A percentile compares a stretch with the other conserved stretches of the same genome.
Evolutionary conservation across 2,888 invertebrate species (phyloP).

Genomic region (Drosophila multiciliata): DNA sequence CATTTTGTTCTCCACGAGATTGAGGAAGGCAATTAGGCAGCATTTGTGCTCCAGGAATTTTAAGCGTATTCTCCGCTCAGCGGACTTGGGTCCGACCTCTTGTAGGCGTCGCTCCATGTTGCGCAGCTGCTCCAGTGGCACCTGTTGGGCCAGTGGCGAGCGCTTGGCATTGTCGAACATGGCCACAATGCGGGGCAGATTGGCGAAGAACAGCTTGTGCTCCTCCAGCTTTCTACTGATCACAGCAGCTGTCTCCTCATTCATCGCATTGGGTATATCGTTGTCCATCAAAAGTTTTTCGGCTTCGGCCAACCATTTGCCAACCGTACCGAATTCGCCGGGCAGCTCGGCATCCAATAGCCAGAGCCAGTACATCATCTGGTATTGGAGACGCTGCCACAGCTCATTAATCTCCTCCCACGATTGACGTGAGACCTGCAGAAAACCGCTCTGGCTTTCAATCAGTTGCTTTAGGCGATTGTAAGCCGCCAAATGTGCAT

Average conservation of each 20-base stretch:
- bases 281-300: slow-evolving; percentile 91
- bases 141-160: slow-evolving; percentile 89
- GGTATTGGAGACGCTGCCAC: slow-evolving; percentile 92
- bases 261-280: slow-evolving; percentile 93
- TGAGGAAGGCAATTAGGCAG: slow-evolving; percentile 96
- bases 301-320: slow-evolving; percentile 95
- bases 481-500: slow-evolving; percentile 90
- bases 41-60: slow-evolving; percentile 97
- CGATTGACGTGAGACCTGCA: slow-evolving; percentile 93
- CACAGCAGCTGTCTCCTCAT: slow-evolving; percentile 94
- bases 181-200: slow-evolving; percentile 91
- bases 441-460: slow-evolving; percentile 90
- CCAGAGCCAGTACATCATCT: slow-evolving; percentile 95
- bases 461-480: slow-evolving; percentile 92
- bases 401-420: slow-evolving; percentile 93
- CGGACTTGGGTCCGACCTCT: slow-evolving; percentile 90
- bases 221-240: slow-evolving; percentile 95
- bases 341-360: slow-evolving; percentile 93
- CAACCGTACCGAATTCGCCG: slow-evolving; percentile 93
- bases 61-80: slow-evolving; percentile 92
- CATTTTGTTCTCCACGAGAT: slow-evolving; percentile 95
- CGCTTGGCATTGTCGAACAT: slow-evolving; percentile 91
- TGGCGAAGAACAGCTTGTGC: slow-evolving; percentile 95
- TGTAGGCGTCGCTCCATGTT: slow-evolving; percentile 92
- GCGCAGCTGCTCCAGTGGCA: slow-evolving; percentile 92